phyloP scores from a whole-genome alignment of 2,888 invertebrate species.

The Podotricha telesiphe region DNA sequence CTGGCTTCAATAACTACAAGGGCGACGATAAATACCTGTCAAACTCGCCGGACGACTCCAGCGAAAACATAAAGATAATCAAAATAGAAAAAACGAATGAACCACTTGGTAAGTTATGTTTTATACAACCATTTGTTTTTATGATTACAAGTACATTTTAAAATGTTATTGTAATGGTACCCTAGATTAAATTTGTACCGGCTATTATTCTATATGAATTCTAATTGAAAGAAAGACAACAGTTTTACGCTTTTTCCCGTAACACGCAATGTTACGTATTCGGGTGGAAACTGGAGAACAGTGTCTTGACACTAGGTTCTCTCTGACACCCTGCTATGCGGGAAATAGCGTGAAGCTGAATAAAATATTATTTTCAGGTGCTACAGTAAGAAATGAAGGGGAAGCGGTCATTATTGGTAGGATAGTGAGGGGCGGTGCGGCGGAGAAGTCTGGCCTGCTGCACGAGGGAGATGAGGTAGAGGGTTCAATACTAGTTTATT shows the following conservation, averaged over 20 bases:
- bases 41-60: slow-evolving; percentile 75
- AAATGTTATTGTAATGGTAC: no score
- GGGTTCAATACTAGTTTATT: not conserved
- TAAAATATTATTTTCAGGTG: slow-evolving; percentile 69
- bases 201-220: no score
- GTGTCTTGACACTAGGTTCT: no score
- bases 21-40: slow-evolving; percentile 61
- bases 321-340: no score
- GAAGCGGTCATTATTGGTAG: slow-evolving; percentile 98
- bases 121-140: not conserved
- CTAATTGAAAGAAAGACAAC: no score
- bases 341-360: no score
- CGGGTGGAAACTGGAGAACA: no score
- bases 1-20: slow-evolving; percentile 71
- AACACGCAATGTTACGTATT: no score
- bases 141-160: no score
- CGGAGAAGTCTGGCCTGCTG: slow-evolving; percentile 96
- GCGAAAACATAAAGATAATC: slow-evolving; percentile 95
- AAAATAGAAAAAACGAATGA: slow-evolving; percentile 98
- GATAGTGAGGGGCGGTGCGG: slow-evolving; percentile 98
- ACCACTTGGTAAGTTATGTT: slow-evolving; percentile 86
- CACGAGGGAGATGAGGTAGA: slow-evolving; percentile 97
- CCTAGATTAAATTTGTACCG: no score
- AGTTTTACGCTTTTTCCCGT: no score
- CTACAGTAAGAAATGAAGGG: slow-evolving; percentile 95